Evolutionary conservation across 2,113 vertebrate genomes (phyloP).

Genomic region (Proteles cristata): DNA sequence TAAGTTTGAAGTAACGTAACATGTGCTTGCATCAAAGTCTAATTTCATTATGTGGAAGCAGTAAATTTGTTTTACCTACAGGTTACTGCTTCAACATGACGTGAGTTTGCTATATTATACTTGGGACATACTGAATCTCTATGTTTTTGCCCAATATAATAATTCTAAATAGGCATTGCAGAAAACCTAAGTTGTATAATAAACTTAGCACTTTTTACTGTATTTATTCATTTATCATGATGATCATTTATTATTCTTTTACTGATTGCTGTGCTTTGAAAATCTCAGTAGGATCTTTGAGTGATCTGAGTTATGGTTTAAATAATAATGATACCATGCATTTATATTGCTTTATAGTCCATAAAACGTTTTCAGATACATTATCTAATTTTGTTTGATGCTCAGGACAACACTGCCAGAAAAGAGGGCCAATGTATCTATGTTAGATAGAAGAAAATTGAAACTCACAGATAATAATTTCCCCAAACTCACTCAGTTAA

Average conservation of each 20-base stretch:
- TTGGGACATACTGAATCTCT: neutral
- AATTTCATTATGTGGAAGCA: neutral
- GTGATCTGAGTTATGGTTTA: neutral
- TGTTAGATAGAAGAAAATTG: neutral
- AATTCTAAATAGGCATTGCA: neutral
- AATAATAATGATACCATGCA: neutral
- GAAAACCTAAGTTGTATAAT: neutral
- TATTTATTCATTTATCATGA: conserved; percentile 26
- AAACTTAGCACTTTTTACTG: conserved; percentile 1
- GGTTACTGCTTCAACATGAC: neutral
- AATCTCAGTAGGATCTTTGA: conserved; percentile 4
- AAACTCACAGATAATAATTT: neutral
- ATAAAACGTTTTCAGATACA: conserved; percentile 39
- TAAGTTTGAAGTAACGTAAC: neutral
- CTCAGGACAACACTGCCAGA: neutral
- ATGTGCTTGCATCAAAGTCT: neutral
- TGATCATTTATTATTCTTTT: neutral
- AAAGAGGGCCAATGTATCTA: neutral
- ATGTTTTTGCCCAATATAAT: neutral
- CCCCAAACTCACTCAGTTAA: neutral
- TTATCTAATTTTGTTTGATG: conserved; percentile 1
- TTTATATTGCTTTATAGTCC: neutral
- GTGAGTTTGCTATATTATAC: neutral
- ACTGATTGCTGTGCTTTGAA: neutral
- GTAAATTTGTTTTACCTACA: neutral